Evolutionary conservation across 2,113 vertebrate genomes (phyloP).

Genomic region (Trinectes maculatus): DNA sequence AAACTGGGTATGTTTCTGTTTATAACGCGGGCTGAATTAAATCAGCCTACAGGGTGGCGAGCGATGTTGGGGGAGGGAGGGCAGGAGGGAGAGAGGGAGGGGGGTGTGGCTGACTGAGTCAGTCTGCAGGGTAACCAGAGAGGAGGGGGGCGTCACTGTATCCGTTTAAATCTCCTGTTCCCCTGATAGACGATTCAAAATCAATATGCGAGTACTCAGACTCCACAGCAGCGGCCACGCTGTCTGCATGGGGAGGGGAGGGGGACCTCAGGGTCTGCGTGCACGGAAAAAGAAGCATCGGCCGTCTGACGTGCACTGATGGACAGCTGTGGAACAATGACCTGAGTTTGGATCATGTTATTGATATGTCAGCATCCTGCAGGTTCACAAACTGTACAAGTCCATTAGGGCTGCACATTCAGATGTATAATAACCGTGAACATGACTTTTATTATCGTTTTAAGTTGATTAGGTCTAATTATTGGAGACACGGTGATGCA

Average conservation of each 20-base stretch:
- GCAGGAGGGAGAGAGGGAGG: constrained; percentile 1
- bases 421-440: background rate
- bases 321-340: constrained; percentile 55
- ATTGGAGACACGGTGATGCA: background rate
- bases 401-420: background rate
- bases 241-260: constrained; percentile 29
- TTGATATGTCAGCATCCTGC: constrained; percentile 52
- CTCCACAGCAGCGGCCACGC: constrained; percentile 54
- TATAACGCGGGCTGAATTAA: background rate
- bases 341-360: constrained; percentile 63
- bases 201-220: constrained; percentile 76
- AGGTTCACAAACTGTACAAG: background rate
- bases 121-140: constrained; percentile 55
- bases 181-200: constrained; percentile 72
- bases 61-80: constrained; percentile 1
- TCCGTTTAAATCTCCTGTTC: constrained; percentile 76
- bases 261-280: background rate
- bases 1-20: background rate
- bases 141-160: constrained; percentile 61
- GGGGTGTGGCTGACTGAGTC: constrained; percentile 25
- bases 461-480: background rate
- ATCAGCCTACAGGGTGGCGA: constrained; percentile 14
- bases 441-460: background rate
- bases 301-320: constrained; percentile 32
- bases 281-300: constrained; percentile 37